Conservation (phyloP, 1,140 invertebrate species). For the Megalonaias nervosa region DNA sequence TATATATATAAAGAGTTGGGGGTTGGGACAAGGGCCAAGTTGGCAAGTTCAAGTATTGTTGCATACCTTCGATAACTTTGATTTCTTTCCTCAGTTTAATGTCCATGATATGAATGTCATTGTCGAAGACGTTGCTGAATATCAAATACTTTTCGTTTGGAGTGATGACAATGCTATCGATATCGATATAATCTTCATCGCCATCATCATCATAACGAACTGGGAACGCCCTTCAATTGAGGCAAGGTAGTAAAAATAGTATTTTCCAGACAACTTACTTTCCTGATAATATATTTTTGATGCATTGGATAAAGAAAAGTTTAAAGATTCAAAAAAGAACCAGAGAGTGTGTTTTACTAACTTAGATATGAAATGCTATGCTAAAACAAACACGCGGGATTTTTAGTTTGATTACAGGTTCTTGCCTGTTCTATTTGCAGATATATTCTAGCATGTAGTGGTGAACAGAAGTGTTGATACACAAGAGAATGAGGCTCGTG, state of each 20-base stretch:
- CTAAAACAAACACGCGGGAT: no score
- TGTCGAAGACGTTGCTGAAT: conserved; percentile 31
- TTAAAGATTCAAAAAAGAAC: no score
- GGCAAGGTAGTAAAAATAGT: not conserved
- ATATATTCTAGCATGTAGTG: no score
- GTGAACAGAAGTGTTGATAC: no score
- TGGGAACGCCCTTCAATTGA: not conserved
- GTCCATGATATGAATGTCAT: conserved; percentile 32
- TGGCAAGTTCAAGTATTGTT: not conserved
- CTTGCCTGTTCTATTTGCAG: no score
- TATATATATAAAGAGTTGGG: not conserved
- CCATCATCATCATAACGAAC: conserved; percentile 10
- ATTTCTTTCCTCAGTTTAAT: conserved; percentile 20
- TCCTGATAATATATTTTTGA: no score
- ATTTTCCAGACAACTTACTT: not conserved
- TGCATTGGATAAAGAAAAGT: no score
- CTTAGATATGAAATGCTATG: no score
- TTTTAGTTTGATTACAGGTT: no score
- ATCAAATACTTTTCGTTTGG: conserved; percentile 22
- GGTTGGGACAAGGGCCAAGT: not conserved
- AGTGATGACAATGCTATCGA: conserved; percentile 17
- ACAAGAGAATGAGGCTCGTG: no score
- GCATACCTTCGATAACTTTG: conserved; percentile 20
- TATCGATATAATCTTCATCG: conserved; percentile 23
- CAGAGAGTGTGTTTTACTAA: no score